phyloP scores from a whole-genome alignment of 2,113 vertebrate species.

The Pangasianodon hypophthalmus region DNA sequence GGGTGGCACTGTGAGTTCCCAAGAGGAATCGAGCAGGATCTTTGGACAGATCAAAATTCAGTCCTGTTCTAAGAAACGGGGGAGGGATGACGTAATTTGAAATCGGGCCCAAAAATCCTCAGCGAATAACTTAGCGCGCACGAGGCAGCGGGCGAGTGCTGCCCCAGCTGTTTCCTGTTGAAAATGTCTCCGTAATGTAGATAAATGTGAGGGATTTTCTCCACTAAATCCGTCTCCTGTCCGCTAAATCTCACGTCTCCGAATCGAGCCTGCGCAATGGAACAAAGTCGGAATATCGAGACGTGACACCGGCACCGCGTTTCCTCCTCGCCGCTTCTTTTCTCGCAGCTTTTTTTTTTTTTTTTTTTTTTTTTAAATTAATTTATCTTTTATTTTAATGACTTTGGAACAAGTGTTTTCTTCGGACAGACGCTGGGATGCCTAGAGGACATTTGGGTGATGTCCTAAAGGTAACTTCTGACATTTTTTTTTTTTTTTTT shows the following conservation, averaged over 20 bases:
- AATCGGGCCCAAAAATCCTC: constrained; percentile 96
- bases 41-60: constrained; percentile 75
- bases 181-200: constrained; percentile 99
- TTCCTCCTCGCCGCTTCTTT: constrained; percentile 76
- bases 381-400: constrained; percentile 83
- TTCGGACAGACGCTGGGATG: constrained; percentile 95
- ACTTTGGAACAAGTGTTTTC: constrained; percentile 97
- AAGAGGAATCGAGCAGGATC: constrained; percentile 63
- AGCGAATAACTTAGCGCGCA: constrained; percentile 93
- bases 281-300: constrained; percentile 99
- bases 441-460: constrained; percentile 96
- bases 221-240: constrained; percentile 99
- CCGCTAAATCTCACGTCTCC: constrained; percentile 98
- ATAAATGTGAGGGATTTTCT: constrained; percentile 99
- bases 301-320: constrained; percentile 96
- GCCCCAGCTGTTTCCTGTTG: constrained; percentile 99
- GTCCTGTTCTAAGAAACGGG: constrained; percentile 67
- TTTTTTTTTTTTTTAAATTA: constrained; percentile 66
- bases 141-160: constrained; percentile 95
- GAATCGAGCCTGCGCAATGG: constrained; percentile 99
- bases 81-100: constrained; percentile 96
- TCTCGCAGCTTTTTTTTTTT: not conserved
- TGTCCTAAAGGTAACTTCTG: constrained; percentile 96
- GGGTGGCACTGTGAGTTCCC: constrained; percentile 48
- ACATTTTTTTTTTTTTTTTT: constrained; percentile 51